phyloP scores from a whole-genome alignment of 2,797 vertebrate species.

The Agapornis canus region DNA sequence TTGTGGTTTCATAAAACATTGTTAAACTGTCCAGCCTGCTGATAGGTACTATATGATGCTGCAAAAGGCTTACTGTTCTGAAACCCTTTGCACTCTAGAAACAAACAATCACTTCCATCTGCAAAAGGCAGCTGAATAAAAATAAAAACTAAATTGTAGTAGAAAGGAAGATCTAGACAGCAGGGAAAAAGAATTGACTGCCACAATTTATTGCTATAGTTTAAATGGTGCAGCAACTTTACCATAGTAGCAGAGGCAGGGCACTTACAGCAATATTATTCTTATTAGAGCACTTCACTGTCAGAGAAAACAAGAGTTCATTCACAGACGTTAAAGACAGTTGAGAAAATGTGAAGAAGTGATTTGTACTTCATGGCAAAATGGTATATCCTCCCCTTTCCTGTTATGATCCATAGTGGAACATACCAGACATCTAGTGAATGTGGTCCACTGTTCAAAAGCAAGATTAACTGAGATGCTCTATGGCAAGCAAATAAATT shows the following conservation, averaged over 20 bases:
- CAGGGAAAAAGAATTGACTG: not conserved
- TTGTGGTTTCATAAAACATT: constrained; percentile 49
- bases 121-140: constrained; percentile 41
- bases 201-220: constrained; percentile 43
- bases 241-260: constrained; percentile 4
- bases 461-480: constrained; percentile 59
- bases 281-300: constrained; percentile 40
- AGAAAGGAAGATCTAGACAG: constrained; percentile 11
- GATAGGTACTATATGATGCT: constrained; percentile 30
- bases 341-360: not conserved
- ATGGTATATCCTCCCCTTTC: constrained; percentile 46
- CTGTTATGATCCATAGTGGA: constrained; percentile 31
- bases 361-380: constrained; percentile 52
- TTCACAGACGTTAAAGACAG: constrained; percentile 39
- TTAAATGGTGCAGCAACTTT: constrained; percentile 25
- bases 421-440: constrained; percentile 43
- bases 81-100: not conserved
- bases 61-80: constrained; percentile 38
- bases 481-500: constrained; percentile 70
- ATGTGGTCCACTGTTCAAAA: constrained; percentile 33
- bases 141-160: constrained; percentile 43
- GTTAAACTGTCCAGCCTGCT: constrained; percentile 35
- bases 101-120: constrained; percentile 50
- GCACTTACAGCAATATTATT: constrained; percentile 36
- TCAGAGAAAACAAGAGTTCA: constrained; percentile 47